phyloP scores from a whole-genome alignment of 2,113 vertebrate genomes.

The Scomber scombrus region DNA sequence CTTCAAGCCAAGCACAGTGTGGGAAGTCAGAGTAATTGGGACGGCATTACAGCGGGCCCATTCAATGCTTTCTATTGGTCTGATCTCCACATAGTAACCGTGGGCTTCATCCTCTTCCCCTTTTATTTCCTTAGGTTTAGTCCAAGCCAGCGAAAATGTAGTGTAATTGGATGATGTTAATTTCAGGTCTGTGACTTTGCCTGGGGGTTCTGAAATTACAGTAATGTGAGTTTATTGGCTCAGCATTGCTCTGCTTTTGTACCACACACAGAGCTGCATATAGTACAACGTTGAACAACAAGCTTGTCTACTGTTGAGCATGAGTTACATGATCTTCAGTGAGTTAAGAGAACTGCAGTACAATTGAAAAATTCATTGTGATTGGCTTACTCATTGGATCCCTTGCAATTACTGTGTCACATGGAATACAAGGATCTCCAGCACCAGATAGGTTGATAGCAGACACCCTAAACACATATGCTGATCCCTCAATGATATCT shows the following conservation, averaged over 20 bases:
- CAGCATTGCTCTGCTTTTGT: constrained; percentile 11
- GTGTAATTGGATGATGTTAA: constrained; percentile 85
- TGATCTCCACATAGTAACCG: constrained; percentile 91
- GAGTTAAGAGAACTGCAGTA: background rate
- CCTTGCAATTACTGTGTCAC: constrained; percentile 82
- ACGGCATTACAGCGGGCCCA: constrained; percentile 88
- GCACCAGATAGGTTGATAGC: constrained; percentile 89
- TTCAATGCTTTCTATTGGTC: constrained; percentile 77
- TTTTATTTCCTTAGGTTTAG: constrained; percentile 80
- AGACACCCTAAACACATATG: constrained; percentile 91
- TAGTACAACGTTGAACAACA: background rate
- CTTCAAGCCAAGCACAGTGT: constrained; percentile 87
- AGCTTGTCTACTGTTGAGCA: background rate
- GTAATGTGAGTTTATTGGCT: constrained; percentile 5
- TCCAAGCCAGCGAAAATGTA: constrained; percentile 89
- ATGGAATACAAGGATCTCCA: constrained; percentile 88
- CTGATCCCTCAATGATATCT: constrained; percentile 86
- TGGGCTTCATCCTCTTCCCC: constrained; percentile 81
- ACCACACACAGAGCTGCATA: background rate
- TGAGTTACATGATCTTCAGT: background rate
- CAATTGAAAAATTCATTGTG: background rate
- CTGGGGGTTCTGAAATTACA: constrained; percentile 86
- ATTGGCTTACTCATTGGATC: constrained; percentile 88
- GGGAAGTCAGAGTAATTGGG: constrained; percentile 81
- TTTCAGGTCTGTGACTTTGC: constrained; percentile 87